Conservation (phyloP, 2,888 invertebrate genomes). For the Mythimna albipuncta region DNA sequence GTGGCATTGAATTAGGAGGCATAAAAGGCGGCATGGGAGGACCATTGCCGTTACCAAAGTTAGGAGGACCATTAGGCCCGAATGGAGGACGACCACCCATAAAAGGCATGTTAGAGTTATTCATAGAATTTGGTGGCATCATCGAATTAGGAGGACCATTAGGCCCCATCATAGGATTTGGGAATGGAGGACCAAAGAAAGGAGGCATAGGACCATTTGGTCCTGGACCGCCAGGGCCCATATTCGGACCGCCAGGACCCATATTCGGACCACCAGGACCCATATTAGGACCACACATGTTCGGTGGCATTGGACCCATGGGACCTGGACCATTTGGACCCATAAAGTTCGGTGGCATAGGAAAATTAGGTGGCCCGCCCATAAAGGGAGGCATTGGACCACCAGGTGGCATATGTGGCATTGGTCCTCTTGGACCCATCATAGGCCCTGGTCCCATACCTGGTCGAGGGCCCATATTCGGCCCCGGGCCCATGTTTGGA, state of each 20-base stretch:
- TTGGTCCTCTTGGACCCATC: slow-evolving; percentile 71
- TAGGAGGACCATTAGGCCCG: slow-evolving; percentile 80
- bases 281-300: slow-evolving; percentile 74
- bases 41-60: slow-evolving; percentile 68
- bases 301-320: slow-evolving; percentile 69
- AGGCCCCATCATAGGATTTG: slow-evolving; percentile 73
- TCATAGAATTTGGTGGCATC: slow-evolving; percentile 71
- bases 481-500: slow-evolving; percentile 68
- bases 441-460: slow-evolving; percentile 70
- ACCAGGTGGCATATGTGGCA: slow-evolving; percentile 69
- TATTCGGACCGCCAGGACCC: slow-evolving; percentile 67
- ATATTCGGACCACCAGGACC: slow-evolving; percentile 74
- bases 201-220: slow-evolving; percentile 73
- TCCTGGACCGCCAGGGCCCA: slow-evolving; percentile 66
- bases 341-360: slow-evolving; percentile 85
- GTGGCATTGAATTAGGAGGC: slow-evolving; percentile 70
- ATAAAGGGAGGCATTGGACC: slow-evolving; percentile 78
- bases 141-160: slow-evolving; percentile 75
- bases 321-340: slow-evolving; percentile 80
- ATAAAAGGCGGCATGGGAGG: slow-evolving; percentile 79
- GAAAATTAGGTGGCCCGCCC: slow-evolving; percentile 83
- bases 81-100: slow-evolving; percentile 84
- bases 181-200: slow-evolving; percentile 65
- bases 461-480: slow-evolving; percentile 69
- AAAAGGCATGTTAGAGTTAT: slow-evolving; percentile 78